phyloP scores from a whole-genome alignment of 1,140 invertebrate genomes.

The Epicauta chinensis region DNA sequence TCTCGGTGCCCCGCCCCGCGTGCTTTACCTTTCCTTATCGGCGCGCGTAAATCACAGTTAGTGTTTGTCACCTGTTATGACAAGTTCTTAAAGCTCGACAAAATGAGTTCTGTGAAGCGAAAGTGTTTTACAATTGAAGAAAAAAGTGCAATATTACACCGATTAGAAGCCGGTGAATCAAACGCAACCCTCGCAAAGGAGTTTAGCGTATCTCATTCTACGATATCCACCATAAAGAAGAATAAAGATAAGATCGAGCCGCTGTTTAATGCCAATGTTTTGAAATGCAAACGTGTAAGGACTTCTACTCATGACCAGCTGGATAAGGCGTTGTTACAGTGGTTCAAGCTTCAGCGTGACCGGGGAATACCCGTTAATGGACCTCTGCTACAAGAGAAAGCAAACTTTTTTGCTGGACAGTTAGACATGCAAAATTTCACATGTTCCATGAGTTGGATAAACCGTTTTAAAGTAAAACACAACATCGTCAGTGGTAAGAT shows the following conservation, averaged over 20 bases:
- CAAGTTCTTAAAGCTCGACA: too few species aligned
- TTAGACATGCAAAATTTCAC: constrained; percentile 11
- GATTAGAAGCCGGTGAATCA: constrained; percentile 19
- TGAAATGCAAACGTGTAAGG: neutral
- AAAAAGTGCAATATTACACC: neutral
- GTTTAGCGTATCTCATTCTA: constrained; percentile 29
- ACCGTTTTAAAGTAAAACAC: constrained; percentile 22
- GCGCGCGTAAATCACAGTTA: too few species aligned
- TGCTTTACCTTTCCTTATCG: too few species aligned
- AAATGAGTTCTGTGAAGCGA: too few species aligned
- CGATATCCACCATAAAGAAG: constrained; percentile 25
- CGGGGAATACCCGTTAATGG: constrained; percentile 17
- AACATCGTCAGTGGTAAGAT: constrained; percentile 18
- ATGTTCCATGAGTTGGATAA: constrained; percentile 17
- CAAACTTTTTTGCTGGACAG: constrained; percentile 4
- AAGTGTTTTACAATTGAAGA: too few species aligned
- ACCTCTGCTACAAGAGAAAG: constrained; percentile 19
- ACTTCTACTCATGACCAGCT: constrained; percentile 16
- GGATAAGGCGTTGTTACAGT: constrained; percentile 15
- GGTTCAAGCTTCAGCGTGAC: constrained; percentile 18
- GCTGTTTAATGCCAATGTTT: constrained; percentile 9
- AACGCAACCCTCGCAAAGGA: constrained; percentile 30
- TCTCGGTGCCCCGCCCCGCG: too few species aligned
- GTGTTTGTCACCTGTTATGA: too few species aligned
- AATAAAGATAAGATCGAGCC: constrained; percentile 12